Evolutionary conservation across 2,797 vertebrate species (phyloP).

Genomic region (Urophycis tenuis): DNA sequence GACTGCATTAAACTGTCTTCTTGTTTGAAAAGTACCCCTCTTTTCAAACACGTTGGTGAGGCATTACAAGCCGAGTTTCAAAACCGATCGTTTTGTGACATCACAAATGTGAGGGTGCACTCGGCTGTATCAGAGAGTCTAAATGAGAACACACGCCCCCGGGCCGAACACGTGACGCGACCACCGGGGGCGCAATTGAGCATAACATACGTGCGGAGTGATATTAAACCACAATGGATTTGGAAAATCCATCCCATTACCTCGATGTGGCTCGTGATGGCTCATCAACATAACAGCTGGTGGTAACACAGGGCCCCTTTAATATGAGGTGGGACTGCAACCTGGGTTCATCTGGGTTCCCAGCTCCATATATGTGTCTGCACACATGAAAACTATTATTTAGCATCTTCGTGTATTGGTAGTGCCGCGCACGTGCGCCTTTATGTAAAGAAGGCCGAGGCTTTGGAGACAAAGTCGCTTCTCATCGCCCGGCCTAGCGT

Average conservation of each 20-base stretch:
- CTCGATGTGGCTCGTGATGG: neutral
- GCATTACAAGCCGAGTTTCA: neutral
- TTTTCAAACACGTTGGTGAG: neutral
- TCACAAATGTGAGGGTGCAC: neutral
- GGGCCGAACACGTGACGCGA: too few relatives aligned
- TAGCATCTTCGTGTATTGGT: neutral
- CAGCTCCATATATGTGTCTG: neutral
- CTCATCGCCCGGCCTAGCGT: too few relatives aligned
- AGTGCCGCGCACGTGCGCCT: neutral
- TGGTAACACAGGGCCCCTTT: neutral
- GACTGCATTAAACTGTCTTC: neutral
- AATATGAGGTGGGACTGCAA: neutral
- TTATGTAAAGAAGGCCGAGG: neutral
- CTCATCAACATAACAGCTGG: neutral
- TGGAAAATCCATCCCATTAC: neutral
- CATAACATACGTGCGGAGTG: neutral
- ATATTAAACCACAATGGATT: neutral
- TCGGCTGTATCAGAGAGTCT: neutral
- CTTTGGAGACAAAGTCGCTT: neutral
- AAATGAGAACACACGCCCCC: neutral
- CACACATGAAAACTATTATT: neutral
- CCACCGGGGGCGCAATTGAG: neutral
- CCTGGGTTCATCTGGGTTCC: neutral
- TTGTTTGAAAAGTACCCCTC: neutral
- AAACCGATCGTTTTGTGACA: neutral